A percentile compares a stretch with the other conserved stretches of the same genome.
phyloP scores from a whole-genome alignment of 2,113 vertebrate genomes.

The Triplophysa rosa region DNA sequence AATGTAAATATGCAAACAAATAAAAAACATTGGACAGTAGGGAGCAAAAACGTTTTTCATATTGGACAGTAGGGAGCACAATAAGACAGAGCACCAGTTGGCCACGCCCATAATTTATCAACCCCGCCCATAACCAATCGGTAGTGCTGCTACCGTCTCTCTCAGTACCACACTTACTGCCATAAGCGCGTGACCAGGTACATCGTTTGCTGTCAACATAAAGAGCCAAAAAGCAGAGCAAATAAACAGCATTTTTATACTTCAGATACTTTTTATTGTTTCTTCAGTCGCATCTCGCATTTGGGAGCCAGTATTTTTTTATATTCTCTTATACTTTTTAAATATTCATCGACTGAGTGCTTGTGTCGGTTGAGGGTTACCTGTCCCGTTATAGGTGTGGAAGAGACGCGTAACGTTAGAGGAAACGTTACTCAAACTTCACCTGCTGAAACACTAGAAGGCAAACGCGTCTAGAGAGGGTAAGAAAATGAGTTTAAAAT shows the following conservation, averaged over 20 bases:
- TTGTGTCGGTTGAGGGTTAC: not conserved
- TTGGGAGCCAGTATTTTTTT: not conserved
- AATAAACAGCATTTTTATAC: slow-evolving; percentile 4
- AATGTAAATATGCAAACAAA: too few species aligned
- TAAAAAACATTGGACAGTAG: too few species aligned
- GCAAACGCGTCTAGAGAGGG: slow-evolving; percentile 29
- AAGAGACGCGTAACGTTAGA: slow-evolving; percentile 6
- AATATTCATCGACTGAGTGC: slow-evolving; percentile 37
- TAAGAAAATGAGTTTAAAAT: not conserved
- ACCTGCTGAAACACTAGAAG: not conserved
- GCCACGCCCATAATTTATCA: slow-evolving; percentile 6
- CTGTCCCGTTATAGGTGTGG: slow-evolving; percentile 41
- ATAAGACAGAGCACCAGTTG: slow-evolving; percentile 8
- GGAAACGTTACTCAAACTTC: slow-evolving; percentile 23
- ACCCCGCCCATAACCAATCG: slow-evolving; percentile 17
- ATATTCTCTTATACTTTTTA: not conserved
- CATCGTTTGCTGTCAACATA: slow-evolving; percentile 18
- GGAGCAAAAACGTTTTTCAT: not conserved
- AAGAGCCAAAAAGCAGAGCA: not conserved
- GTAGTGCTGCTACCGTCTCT: not conserved
- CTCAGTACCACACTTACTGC: not conserved
- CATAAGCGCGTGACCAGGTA: not conserved
- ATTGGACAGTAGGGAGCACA: slow-evolving; percentile 43
- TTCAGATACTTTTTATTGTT: not conserved
- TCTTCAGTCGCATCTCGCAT: not conserved